These are phyloP conservation scores for Petroica traversi DNA, from an alignment of 2,113 vertebrate genomes.

Conservation along the genomic window DNA sequence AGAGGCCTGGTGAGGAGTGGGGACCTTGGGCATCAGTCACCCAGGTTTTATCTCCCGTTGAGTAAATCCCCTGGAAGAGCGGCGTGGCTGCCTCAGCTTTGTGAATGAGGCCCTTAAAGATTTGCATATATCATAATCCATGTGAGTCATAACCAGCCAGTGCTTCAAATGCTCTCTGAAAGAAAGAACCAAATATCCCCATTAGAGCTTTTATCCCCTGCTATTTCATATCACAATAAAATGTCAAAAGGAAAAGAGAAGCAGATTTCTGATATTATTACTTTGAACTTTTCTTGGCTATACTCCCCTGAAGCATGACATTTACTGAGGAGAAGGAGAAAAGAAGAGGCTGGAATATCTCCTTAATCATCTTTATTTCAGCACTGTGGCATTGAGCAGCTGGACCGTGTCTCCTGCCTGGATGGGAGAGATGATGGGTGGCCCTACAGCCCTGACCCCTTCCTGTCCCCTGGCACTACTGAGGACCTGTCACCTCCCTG, in stretches of 20 bases:
- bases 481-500: neutral
- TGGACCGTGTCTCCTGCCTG: neutral
- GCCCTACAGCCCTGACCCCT: accelerated
- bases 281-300: slow-evolving; percentile 71
- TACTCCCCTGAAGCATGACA: slow-evolving; percentile 65
- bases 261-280: slow-evolving; percentile 66
- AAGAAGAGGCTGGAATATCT: neutral
- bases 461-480: neutral
- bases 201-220: slow-evolving; percentile 47
- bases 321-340: slow-evolving; percentile 48
- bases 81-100: neutral
- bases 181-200: slow-evolving; percentile 48
- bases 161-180: slow-evolving; percentile 9
- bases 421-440: neutral
- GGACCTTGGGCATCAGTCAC: neutral
- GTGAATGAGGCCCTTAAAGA: slow-evolving; percentile 18
- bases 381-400: neutral
- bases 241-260: slow-evolving; percentile 70
- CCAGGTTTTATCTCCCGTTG: neutral
- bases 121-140: slow-evolving; percentile 55
- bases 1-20: neutral
- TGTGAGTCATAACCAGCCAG: slow-evolving; percentile 23
- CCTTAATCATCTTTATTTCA: slow-evolving; percentile 38
- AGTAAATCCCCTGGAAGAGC: neutral
- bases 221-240: slow-evolving; percentile 64